Conservation (phyloP, 2,113 vertebrate species). For the Amblyopsis rosae region DNA sequence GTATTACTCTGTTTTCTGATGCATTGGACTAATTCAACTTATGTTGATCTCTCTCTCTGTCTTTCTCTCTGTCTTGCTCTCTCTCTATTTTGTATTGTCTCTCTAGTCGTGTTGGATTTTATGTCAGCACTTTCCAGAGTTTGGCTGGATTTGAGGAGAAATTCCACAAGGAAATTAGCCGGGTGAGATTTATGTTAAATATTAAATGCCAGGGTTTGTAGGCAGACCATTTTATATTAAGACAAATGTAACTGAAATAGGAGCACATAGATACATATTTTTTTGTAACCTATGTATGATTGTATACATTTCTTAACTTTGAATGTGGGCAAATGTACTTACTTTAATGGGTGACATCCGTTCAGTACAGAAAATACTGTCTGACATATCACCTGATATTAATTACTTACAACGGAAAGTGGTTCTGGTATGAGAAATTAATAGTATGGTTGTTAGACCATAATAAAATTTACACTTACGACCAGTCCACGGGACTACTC, state of each 20-base stretch:
- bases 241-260: constrained; percentile 7
- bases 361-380: no score
- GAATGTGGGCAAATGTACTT: no score
- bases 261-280: no score
- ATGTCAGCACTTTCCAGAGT: constrained; percentile 99
- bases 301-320: no score
- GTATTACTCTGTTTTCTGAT: neutral
- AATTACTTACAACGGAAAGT: no score
- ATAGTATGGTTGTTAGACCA: no score
- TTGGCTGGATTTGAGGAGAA: constrained; percentile 96
- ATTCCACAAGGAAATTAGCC: constrained; percentile 97
- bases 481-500: neutral
- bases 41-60: constrained; percentile 18
- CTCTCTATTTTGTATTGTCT: constrained; percentile 28
- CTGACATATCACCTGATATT: no score
- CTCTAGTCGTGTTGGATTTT: constrained; percentile 94
- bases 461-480: no score
- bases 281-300: no score
- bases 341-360: neutral
- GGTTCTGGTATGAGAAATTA: no score
- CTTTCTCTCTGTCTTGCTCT: constrained; percentile 11
- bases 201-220: constrained; percentile 1
- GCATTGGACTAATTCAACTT: no score
- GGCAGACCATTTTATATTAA: constrained; percentile 6
- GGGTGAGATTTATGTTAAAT: constrained; percentile 77